A percentile compares a stretch with the other conserved stretches of the same genome.
These are phyloP conservation scores for Ephialtes manifestator DNA, from an alignment of 2,888 invertebrate genomes.

Conservation along the genomic window DNA sequence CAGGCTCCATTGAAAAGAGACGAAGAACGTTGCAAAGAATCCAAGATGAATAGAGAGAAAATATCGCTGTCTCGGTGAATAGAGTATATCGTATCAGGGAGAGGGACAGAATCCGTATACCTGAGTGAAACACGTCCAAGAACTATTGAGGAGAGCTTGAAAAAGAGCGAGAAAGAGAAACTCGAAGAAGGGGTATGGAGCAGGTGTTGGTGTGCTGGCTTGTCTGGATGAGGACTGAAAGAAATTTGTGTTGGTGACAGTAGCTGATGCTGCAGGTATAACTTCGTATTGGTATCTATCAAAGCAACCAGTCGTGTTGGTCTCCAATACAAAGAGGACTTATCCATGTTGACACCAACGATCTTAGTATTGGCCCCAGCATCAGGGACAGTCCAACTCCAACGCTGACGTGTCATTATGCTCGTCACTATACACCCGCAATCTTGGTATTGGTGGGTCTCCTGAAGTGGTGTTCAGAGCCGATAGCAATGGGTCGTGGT, in stretches of 20 bases:
- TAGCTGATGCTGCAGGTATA: constrained; percentile 3
- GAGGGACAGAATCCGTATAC: constrained; percentile 45
- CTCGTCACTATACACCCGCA: neutral
- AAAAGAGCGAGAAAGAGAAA: constrained; percentile 47
- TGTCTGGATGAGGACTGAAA: constrained; percentile 46
- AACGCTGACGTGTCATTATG: constrained; percentile 20
- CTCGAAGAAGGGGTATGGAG: constrained; percentile 45
- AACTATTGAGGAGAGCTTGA: constrained; percentile 11
- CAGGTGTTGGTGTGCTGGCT: constrained; percentile 65
- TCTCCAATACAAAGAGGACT: constrained; percentile 42
- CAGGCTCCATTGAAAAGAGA: constrained; percentile 54
- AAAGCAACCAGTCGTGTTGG: constrained; percentile 16
- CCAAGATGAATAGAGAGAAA: constrained; percentile 52
- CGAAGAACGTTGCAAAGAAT: constrained; percentile 49
- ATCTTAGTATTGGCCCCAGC: constrained; percentile 2
- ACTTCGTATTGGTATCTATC: neutral
- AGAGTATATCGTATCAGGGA: constrained; percentile 46
- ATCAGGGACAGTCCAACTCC: neutral
- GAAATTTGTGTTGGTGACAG: constrained; percentile 61
- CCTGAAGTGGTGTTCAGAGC: constrained; percentile 35
- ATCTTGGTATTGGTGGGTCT: constrained; percentile 30
- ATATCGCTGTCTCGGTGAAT: constrained; percentile 41
- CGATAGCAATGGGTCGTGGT: constrained; percentile 77
- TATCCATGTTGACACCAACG: constrained; percentile 25
- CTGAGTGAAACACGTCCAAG: constrained; percentile 56